Percentiles rank a stretch among this genome's conserved stretches.
phyloP scores from a whole-genome alignment of 2,888 invertebrate genomes.

The Acanthoscelides obtectus region DNA sequence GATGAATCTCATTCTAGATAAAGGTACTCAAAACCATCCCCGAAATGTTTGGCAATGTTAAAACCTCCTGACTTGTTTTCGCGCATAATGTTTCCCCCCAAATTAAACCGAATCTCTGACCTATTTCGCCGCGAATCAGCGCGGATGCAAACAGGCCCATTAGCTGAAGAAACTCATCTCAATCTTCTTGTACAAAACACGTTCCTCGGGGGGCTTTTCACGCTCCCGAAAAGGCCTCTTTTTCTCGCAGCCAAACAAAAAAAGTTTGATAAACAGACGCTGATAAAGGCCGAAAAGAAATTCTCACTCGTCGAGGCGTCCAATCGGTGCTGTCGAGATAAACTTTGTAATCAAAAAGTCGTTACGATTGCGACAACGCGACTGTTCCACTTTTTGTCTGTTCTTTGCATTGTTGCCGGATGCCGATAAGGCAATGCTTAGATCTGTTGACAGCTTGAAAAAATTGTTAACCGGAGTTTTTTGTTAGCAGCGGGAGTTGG shows the following conservation, averaged over 20 bases:
- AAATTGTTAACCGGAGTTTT: too few relatives aligned
- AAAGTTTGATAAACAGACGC: neutral
- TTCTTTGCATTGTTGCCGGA: neutral
- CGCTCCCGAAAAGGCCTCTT: neutral
- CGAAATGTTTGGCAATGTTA: too few relatives aligned
- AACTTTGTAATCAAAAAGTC: conserved; percentile 42
- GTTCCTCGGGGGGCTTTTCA: neutral
- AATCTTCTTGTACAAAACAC: neutral
- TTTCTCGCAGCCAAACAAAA: neutral
- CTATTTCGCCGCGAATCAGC: neutral
- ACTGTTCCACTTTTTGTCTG: neutral
- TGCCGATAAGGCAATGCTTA: too few relatives aligned
- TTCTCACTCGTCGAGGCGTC: conserved; percentile 14
- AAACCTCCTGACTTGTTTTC: too few relatives aligned
- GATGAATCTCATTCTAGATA: too few relatives aligned
- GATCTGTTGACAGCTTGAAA: too few relatives aligned
- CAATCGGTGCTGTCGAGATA: conserved; percentile 29
- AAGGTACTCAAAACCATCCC: too few relatives aligned
- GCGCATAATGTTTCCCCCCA: too few relatives aligned
- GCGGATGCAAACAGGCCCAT: neutral
- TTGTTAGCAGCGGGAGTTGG: too few relatives aligned
- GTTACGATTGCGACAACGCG: conserved; percentile 27
- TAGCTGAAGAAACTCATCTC: neutral
- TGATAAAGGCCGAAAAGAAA: neutral
- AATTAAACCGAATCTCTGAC: too few relatives aligned